Conservation (phyloP, 2,797 vertebrate genomes). For the Microctenopoma lineatum region DNA sequence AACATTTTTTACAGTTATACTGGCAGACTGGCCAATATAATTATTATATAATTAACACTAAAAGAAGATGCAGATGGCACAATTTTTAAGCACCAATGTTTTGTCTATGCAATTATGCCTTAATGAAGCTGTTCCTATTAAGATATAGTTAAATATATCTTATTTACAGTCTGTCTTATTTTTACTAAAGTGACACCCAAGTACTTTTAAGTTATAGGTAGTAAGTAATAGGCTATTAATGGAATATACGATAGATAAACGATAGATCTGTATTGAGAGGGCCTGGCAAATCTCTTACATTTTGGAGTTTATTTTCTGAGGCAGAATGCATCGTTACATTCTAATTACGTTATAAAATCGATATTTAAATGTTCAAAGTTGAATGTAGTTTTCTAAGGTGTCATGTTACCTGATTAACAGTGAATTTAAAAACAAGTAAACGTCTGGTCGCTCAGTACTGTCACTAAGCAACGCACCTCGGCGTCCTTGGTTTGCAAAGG, state of each 20-base stretch:
- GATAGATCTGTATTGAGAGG: not conserved
- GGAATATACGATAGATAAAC: too few relatives aligned
- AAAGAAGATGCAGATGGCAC: not conserved
- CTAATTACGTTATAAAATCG: not conserved
- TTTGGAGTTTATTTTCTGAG: not conserved
- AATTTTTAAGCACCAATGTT: not conserved
- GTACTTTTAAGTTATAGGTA: too few relatives aligned
- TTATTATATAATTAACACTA: not conserved
- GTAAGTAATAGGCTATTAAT: too few relatives aligned
- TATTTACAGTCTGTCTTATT: too few relatives aligned
- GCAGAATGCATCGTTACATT: not conserved
- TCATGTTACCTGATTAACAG: not conserved
- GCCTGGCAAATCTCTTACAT: not conserved
- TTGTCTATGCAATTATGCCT: too few relatives aligned
- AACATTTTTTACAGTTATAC: not conserved
- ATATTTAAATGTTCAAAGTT: not conserved
- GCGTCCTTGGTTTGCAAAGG: constrained; percentile 72
- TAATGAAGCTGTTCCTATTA: too few relatives aligned
- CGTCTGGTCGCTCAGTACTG: constrained; percentile 7
- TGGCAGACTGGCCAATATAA: too few relatives aligned
- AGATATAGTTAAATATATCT: too few relatives aligned
- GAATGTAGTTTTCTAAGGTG: not conserved
- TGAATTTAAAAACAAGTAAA: not conserved
- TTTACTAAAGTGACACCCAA: too few relatives aligned
- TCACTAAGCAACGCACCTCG: constrained; percentile 72